Base-by-base conservation (phyloP, 2,888 invertebrate species). In the Eilema caniola region DNA sequence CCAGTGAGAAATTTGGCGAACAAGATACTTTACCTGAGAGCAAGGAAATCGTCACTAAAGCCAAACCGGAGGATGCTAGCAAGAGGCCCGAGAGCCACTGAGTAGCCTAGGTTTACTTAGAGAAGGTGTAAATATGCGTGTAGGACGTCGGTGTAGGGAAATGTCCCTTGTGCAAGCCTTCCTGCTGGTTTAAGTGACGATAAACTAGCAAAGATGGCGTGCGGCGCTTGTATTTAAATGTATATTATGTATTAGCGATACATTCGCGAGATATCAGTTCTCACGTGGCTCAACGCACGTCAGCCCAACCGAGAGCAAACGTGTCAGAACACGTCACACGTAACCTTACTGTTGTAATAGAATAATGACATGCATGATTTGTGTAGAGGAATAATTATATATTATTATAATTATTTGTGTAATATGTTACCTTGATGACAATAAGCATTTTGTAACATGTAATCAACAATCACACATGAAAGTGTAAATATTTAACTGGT, bases 81-180 rank as follows among this genome's bases (percentile, higher is more conserved):
- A 92, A 93, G 86, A 90, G 94, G 77, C 93, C 94, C 1, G 90
- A 94, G 76, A 89, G 88, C 65, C 92, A 94, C 66, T 94, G 92
- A 93, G 71, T 72, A 73, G 70, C 56, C 20, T 31, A 70, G 56
- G 25, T 67, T 67, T 67, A 74, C 74, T 75, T 76, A 81, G 74
- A 75, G 74, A 75, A 82, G 68, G 82, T 82, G 83, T 83, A 83
- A 77, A 83, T 84, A 83, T 62, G 64, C 73, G 60, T 74, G 47
- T 77, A 73, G 62, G 67, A 20, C 7, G 53, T 53, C n/a, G 53
- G n/a, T 53, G 53, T 10, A n/a, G n/a, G 69, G 63, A 25, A 78
- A 63, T 25, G 25, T 41, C 70, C 70, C 68, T 73, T 72, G 66
- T 74, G 74, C 67, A n/a, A 70, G 85, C 83, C 76, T 82, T 86